Evolutionary conservation across 2,888 invertebrate species (phyloP), one percentile per base, ranked within the genome.

Genomic region (Frankliniella fusca): DNA sequence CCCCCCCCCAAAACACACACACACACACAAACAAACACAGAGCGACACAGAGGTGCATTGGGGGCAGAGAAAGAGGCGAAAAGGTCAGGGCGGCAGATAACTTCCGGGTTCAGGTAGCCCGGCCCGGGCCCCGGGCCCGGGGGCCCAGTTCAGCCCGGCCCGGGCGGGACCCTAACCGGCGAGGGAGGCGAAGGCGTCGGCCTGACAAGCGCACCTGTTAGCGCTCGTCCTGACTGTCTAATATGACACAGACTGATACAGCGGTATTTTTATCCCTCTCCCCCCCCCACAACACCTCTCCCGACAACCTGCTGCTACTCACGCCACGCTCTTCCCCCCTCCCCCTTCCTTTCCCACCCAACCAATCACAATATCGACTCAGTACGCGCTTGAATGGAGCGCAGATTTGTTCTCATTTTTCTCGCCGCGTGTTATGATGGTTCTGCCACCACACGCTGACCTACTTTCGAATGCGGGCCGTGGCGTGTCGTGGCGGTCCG

Each of bases 231-330:
- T 61, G 20, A 18, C 27, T 27, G 27, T 76, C 70, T 76, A 76
- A 76, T 76, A 76, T 76, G 70, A 76, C 70, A 27, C 70, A 76
- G 70, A 76, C 70, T 76, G 70, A 76, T 76, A 61, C 70, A 27
- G 27, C 23, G 70, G 12, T 76, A 76, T 76, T 76, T 76, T 27
- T 12, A 76, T 76, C 27, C 23, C 70, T 27, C 70, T 27, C 70
- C 70, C 70, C 70, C 23, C 23, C 70, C 23, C 70, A 8, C 23
- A 65, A 20, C 7, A n/a, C 27, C 12, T 76, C 27, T 76, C 27
- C 54, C 54, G 18, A 54, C 54, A 20, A 15, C 54, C 54, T 20
- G 54, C 54, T 54, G 27, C n/a, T n/a, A 7, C 61, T 15, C 61
- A 61, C 61, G 18, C 54, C 54, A 7, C 61, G 61, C 7, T 61